Percentiles rank a stretch among this genome's conserved stretches.
These are phyloP conservation scores for Heliconius charithonia DNA, from an alignment of 2,888 invertebrate species.

Conservation along the genomic window DNA sequence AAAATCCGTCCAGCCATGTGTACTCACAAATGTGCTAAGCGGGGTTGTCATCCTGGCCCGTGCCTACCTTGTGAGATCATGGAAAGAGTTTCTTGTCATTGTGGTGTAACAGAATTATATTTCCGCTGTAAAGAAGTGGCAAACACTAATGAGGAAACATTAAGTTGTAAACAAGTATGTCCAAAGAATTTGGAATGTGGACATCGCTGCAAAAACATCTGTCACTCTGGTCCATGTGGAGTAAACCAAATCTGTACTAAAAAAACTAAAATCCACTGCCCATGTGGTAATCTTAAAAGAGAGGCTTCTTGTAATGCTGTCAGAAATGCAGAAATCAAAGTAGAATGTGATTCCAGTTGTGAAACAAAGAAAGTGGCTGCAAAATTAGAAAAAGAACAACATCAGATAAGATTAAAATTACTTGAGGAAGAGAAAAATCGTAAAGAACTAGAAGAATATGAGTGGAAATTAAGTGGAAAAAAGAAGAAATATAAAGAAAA, in stretches of 20 bases:
- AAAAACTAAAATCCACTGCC: constrained; percentile 90
- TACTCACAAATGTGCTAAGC: constrained; percentile 87
- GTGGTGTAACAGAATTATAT: constrained; percentile 89
- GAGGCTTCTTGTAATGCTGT: constrained; percentile 88
- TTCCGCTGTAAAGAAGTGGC: constrained; percentile 89
- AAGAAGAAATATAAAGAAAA: constrained; percentile 81
- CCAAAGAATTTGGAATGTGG: constrained; percentile 94
- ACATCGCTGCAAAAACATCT: constrained; percentile 89
- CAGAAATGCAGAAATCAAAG: constrained; percentile 67
- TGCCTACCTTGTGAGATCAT: constrained; percentile 90
- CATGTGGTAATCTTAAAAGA: constrained; percentile 90
- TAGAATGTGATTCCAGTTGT: constrained; percentile 87
- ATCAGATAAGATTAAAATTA: constrained; percentile 83
- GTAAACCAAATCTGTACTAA: constrained; percentile 88
- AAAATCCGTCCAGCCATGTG: constrained; percentile 88
- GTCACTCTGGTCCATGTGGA: constrained; percentile 89
- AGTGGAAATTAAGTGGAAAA: constrained; percentile 89
- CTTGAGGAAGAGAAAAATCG: constrained; percentile 87
- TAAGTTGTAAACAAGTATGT: constrained; percentile 93
- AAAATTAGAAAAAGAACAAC: constrained; percentile 79
- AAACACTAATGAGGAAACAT: constrained; percentile 72
- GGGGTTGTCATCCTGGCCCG: constrained; percentile 87
- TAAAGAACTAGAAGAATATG: constrained; percentile 89
- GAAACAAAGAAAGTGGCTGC: constrained; percentile 81
- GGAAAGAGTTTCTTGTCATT: constrained; percentile 91